A percentile compares a stretch with the other conserved stretches of the same genome.
phyloP scores from a whole-genome alignment of 2,888 invertebrate genomes.

The Cyaniris semiargus region DNA sequence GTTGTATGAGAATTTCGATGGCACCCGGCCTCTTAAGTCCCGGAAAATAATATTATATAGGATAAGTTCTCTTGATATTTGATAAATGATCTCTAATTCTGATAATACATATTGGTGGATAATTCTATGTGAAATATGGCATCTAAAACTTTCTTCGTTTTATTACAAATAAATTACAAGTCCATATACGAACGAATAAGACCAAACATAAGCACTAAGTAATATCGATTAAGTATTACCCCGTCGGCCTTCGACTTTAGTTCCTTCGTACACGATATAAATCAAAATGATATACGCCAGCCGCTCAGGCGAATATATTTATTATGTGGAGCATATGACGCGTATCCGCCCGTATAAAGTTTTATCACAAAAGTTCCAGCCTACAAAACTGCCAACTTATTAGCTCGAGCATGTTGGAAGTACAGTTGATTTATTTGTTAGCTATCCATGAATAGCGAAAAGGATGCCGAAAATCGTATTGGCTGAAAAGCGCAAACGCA shows the following conservation, averaged over 20 bases:
- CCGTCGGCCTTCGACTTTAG: constrained; percentile 6
- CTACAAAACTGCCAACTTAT: not conserved
- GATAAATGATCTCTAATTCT: no score
- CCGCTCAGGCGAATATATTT: constrained; percentile 10
- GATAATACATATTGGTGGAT: no score
- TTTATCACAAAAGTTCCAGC: constrained; percentile 18
- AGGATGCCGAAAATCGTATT: not conserved
- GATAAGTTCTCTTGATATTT: no score
- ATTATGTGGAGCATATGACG: constrained; percentile 1
- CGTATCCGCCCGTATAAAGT: not conserved
- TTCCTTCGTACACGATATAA: not conserved
- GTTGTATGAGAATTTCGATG: no score
- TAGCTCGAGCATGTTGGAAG: not conserved
- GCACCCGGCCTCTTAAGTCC: no score
- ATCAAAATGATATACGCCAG: constrained; percentile 12
- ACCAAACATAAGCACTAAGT: not conserved
- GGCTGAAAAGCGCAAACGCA: not conserved
- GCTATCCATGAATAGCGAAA: not conserved
- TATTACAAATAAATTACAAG: no score
- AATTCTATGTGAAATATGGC: no score
- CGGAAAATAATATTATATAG: no score
- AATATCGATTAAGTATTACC: constrained; percentile 8
- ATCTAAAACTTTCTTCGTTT: no score
- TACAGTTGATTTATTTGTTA: not conserved
- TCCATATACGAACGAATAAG: no score